phyloP scores from a whole-genome alignment of 2,113 vertebrate genomes.

The Steatornis caripensis region DNA sequence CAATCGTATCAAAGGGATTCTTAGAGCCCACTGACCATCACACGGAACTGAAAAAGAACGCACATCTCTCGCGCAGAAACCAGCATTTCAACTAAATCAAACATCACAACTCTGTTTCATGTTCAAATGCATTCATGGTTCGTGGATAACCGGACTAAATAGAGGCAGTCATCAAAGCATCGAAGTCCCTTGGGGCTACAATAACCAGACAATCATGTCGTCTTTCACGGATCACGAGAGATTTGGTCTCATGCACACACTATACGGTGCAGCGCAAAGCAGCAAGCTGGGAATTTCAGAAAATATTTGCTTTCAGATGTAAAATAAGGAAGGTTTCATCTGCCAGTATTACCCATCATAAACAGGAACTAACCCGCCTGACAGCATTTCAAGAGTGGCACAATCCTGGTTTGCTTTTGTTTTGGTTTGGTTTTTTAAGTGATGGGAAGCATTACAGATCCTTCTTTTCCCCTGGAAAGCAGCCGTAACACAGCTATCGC shows the following conservation, averaged over 20 bases:
- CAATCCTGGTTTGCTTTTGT: not conserved
- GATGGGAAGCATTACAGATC: not conserved
- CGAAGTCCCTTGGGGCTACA: not conserved
- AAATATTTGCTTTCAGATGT: not conserved
- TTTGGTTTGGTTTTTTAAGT: not conserved
- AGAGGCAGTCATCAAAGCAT: not conserved
- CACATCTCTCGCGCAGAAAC: not conserved
- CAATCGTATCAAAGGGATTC: not conserved
- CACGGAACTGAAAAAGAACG: not conserved
- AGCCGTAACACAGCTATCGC: not conserved
- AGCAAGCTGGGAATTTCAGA: not conserved
- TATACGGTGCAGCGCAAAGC: rapidly evolving
- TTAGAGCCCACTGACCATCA: not conserved
- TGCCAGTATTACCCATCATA: not conserved
- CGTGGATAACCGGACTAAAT: not conserved
- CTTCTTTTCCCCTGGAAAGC: not conserved
- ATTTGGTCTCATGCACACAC: not conserved
- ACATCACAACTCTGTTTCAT: not conserved
- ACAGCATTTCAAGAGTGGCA: not conserved
- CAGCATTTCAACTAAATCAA: not conserved
- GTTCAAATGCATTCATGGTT: not conserved
- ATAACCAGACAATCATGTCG: not conserved
- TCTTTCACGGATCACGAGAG: not conserved
- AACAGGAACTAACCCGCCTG: not conserved
- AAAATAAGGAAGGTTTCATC: not conserved